Conservation (phyloP, 2,888 invertebrate species). For the Caenorhabditis parvicauda region DNA sequence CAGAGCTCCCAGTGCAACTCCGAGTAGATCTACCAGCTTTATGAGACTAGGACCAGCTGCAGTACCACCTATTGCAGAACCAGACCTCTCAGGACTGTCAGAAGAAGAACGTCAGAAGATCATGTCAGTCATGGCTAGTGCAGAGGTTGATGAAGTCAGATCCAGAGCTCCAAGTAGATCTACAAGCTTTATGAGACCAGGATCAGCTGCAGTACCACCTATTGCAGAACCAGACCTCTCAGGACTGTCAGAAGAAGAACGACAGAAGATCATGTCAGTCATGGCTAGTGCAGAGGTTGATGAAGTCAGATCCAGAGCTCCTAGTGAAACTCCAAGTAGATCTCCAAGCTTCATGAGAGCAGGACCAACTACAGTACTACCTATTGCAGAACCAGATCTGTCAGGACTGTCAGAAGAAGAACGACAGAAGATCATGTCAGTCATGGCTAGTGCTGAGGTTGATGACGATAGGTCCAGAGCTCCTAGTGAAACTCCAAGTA, state of each 20-base stretch:
- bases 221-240: conserved; percentile 31
- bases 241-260: conserved; percentile 69
- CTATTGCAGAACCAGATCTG: conserved; percentile 45
- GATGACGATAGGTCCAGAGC: background rate
- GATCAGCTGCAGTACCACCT: conserved; percentile 2
- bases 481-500: conserved; percentile 10
- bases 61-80: conserved; percentile 8
- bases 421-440: conserved; percentile 69
- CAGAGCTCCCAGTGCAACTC: conserved; percentile 12
- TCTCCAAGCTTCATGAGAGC: background rate
- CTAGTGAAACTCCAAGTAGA: background rate
- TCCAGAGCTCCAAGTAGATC: background rate
- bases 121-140: conserved; percentile 67
- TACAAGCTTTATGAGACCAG: background rate
- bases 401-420: conserved; percentile 69
- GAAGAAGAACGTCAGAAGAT: conserved; percentile 70
- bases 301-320: background rate
- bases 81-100: conserved; percentile 64
- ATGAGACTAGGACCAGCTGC: background rate
- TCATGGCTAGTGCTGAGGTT: conserved; percentile 66
- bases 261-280: conserved; percentile 70
- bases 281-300: conserved; percentile 69
- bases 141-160: conserved; percentile 8
- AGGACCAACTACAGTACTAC: background rate
- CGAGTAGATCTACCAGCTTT: conserved; percentile 17